Evolutionary conservation across 1,140 invertebrate genomes (phyloP), one percentile per base, ranked within the genome.

Genomic region (Armadillidium nasatum): DNA sequence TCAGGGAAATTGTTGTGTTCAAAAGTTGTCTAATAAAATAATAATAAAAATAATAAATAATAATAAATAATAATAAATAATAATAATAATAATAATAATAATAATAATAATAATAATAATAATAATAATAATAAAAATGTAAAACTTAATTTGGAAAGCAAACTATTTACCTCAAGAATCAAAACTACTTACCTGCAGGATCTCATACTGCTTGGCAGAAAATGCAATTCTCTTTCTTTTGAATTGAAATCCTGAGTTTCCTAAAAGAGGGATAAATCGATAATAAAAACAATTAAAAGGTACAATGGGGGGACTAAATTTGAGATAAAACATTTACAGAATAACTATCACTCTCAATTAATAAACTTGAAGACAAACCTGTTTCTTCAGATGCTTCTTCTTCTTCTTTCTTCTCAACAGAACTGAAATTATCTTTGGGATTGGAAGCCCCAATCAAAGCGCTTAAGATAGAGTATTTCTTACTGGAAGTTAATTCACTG

Each of bases 1-100:
- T 81, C 79, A 23, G 77, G 79, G 60, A 81, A 81, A 73, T 81
- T 81, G 75, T 81, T 81, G 71, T 81, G 79, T 69, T 81, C 77
- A 71, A 81, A 81, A 7, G 77, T 78, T 44, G 79, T 81, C 79
- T 81, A 60, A 60, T 15, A 60, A 15, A 60, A 60, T 19, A 19
- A 19, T 60, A 74, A 43, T 23, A 22, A 21, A 3, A 60, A 60
- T 60, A 21, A 60, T n/a, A 60, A 60, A 33, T 33, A 33, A 33
- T 33, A 33, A 33, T 33, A 33, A 33, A 33, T 33, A 33, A 33
- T 33, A 33, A 33, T 33, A 3, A 33, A 33, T 33, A 33, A 33
- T 33, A 33, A 33, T 33, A 33, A 33, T 33, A 33, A 33, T 33
- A 33, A 33, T 33, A 33, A 33, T 33, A 33, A 33, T 33, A 33